Conservation (phyloP, 1,140 invertebrate species). For the Brachionus rubens region DNA sequence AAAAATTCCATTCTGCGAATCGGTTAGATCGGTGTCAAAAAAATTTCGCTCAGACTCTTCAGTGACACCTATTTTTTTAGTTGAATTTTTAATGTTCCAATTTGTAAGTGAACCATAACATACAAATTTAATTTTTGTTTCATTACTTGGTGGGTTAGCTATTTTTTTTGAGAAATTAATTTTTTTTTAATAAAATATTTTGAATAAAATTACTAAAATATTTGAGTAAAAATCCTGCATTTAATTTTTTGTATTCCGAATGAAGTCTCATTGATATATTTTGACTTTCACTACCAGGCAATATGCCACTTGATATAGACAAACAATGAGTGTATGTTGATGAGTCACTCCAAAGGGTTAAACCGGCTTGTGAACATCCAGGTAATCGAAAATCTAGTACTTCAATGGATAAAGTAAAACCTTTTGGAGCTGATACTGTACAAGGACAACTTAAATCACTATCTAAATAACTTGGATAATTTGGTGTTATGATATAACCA, state of each 20-base stretch:
- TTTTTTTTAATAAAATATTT: too few species aligned
- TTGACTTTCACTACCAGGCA: slow-evolving; percentile 8
- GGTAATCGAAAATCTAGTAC: slow-evolving; percentile 35
- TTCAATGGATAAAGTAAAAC: background rate
- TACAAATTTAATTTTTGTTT: slow-evolving; percentile 34
- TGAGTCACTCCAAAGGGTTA: slow-evolving; percentile 33
- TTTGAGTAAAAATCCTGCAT: slow-evolving; percentile 45
- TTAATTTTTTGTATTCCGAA: background rate
- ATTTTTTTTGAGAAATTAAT: background rate
- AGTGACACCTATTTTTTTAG: background rate
- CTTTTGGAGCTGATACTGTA: background rate
- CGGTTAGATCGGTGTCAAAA: too few species aligned
- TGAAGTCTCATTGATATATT: slow-evolving; percentile 43
- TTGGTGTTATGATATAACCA: slow-evolving; percentile 34
- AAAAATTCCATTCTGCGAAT: background rate
- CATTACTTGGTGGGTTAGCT: slow-evolving; percentile 14
- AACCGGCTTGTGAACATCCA: slow-evolving; percentile 28
- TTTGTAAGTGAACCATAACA: slow-evolving; percentile 28
- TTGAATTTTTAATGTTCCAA: slow-evolving; percentile 25
- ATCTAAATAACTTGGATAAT: background rate
- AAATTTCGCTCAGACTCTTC: background rate
- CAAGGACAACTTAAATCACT: slow-evolving; percentile 41
- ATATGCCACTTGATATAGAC: background rate
- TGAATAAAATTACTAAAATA: background rate
- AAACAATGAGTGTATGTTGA: slow-evolving; percentile 29